phyloP scores from a whole-genome alignment of 92 coral and sea anemone genomes.

The Hydrozoanthus gracilis region DNA sequence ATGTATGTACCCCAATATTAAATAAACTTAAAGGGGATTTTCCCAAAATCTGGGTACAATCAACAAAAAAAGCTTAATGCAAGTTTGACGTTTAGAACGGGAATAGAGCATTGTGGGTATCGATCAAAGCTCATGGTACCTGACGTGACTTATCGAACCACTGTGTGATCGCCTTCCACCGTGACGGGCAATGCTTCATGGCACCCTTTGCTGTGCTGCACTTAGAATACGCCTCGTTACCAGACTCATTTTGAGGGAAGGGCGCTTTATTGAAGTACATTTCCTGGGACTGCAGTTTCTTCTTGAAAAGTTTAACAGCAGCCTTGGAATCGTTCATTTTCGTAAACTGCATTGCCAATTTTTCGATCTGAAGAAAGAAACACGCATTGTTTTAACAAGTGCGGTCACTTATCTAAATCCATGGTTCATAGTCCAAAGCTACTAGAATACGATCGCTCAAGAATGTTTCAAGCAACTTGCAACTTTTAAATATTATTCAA shows the following conservation, averaged over 20 bases:
- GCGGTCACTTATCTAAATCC: too few relatives aligned
- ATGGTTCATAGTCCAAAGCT: too few relatives aligned
- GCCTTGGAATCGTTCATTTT: constrained; percentile 61
- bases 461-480: too few relatives aligned
- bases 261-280: constrained; percentile 85
- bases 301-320: constrained; percentile 71
- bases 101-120: too few relatives aligned
- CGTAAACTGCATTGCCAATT: constrained; percentile 76
- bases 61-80: too few relatives aligned
- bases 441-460: too few relatives aligned
- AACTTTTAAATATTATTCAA: too few relatives aligned
- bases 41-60: too few relatives aligned
- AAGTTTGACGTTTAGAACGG: too few relatives aligned
- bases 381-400: neutral
- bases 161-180: constrained; percentile 86
- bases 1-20: too few relatives aligned
- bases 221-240: constrained; percentile 56
- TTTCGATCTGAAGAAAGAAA: constrained; percentile 55
- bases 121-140: constrained; percentile 48
- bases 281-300: constrained; percentile 69
- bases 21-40: too few relatives aligned
- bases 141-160: constrained; percentile 88
- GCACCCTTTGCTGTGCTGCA: constrained; percentile 74
- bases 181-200: constrained; percentile 74
- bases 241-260: constrained; percentile 81